Evolutionary conservation across 2,888 invertebrate species (phyloP).

Genomic region (Drosophila nr. medialis): DNA sequence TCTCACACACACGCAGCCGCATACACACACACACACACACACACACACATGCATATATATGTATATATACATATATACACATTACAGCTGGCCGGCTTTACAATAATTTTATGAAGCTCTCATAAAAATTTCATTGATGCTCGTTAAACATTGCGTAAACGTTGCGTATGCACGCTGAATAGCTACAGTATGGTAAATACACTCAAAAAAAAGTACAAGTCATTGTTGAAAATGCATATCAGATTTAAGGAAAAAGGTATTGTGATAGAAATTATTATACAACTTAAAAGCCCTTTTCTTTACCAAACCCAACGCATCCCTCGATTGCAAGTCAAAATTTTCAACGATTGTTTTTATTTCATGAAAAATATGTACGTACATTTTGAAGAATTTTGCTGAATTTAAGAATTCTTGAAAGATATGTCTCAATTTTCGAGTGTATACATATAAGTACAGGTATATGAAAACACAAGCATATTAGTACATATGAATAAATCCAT

Average conservation of each 20-base stretch:
- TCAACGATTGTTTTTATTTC: not conserved
- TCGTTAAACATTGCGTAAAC: conserved; percentile 68
- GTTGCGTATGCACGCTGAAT: conserved; percentile 30
- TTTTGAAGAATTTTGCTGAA: not conserved
- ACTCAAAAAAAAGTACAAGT: not conserved
- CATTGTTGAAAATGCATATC: not conserved
- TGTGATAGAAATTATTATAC: not conserved
- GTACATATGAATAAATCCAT: conserved; percentile 16
- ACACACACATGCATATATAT: not conserved
- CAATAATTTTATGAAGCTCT: conserved; percentile 62
- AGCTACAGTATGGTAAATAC: not conserved
- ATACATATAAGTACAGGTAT: not conserved
- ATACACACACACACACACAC: not conserved
- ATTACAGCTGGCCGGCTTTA: conserved; percentile 12
- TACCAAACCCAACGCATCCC: not conserved
- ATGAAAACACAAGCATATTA: conserved; percentile 10
- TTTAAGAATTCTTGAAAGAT: not conserved
- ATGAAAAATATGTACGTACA: not conserved
- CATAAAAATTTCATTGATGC: conserved; percentile 66
- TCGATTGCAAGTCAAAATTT: not conserved
- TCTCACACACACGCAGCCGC: not conserved
- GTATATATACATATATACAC: not conserved
- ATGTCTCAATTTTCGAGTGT: not conserved
- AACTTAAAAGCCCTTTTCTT: not conserved
- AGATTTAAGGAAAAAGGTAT: not conserved